Evolutionary conservation across 2,888 invertebrate species (phyloP).

Genomic region (Flabesymbios commensalis): DNA sequence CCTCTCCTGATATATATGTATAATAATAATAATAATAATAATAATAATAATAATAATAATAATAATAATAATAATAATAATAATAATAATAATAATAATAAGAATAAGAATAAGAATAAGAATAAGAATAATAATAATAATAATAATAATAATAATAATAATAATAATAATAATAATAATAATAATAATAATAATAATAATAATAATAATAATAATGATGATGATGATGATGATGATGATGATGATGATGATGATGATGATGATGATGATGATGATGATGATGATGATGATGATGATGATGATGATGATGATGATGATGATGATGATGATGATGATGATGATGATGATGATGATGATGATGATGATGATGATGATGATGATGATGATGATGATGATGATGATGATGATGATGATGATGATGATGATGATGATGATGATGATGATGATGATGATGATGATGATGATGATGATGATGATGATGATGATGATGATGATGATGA

Average conservation of each 20-base stretch:
- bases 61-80: background rate
- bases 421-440: background rate
- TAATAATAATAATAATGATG: constrained; percentile 1
- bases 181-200: background rate
- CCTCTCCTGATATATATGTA: too few species aligned
- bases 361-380: constrained; percentile 6
- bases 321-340: constrained; percentile 3
- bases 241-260: constrained; percentile 4
- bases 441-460: background rate
- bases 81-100: too few species aligned
- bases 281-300: constrained; percentile 11
- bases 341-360: constrained; percentile 10
- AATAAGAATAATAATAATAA: too few species aligned
- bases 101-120: too few species aligned
- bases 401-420: constrained; percentile 9
- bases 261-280: constrained; percentile 8
- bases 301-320: constrained; percentile 8
- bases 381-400: background rate
- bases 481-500: background rate
- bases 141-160: background rate
- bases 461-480: background rate
- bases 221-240: background rate
- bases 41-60: background rate
- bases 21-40: too few species aligned
- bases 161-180: background rate